Conservation (phyloP, 2,888 invertebrate genomes). For the Lithophane ornitopus region DNA sequence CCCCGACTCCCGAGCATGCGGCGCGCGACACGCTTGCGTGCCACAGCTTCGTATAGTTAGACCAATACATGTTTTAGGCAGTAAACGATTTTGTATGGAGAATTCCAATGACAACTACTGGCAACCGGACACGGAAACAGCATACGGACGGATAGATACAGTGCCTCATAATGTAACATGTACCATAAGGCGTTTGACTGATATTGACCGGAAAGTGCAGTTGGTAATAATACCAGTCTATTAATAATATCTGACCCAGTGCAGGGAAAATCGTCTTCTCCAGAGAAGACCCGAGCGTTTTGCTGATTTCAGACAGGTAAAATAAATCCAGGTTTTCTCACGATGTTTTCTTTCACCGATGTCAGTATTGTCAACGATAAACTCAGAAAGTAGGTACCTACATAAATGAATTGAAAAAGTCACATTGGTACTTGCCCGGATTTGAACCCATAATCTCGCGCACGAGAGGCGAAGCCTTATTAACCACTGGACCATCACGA, state of each 20-base stretch:
- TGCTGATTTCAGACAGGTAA: no score
- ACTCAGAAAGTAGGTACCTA: not conserved
- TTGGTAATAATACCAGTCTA: not conserved
- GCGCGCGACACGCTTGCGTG: conserved; percentile 60
- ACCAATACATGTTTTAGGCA: conserved; percentile 4
- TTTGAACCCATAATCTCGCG: not conserved
- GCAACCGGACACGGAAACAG: not conserved
- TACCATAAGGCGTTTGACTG: not conserved
- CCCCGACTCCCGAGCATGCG: conserved; percentile 55
- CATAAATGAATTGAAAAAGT: not conserved
- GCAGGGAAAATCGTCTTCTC: not conserved
- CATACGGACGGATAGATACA: not conserved
- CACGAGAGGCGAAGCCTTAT: not conserved
- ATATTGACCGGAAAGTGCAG: not conserved
- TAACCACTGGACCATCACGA: not conserved
- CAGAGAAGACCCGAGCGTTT: no score
- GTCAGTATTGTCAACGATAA: not conserved
- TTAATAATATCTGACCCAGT: not conserved
- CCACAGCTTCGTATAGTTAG: conserved; percentile 39
- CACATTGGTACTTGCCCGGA: not conserved
- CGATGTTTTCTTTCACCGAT: not conserved
- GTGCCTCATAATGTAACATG: not conserved
- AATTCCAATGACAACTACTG: conserved; percentile 9
- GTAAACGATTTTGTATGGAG: not conserved
- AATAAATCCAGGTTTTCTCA: not conserved